These are phyloP conservation scores for pig (Sus scrofa) DNA, from an alignment of 2,113 vertebrate genomes.

Conservation along the genomic window DNA sequence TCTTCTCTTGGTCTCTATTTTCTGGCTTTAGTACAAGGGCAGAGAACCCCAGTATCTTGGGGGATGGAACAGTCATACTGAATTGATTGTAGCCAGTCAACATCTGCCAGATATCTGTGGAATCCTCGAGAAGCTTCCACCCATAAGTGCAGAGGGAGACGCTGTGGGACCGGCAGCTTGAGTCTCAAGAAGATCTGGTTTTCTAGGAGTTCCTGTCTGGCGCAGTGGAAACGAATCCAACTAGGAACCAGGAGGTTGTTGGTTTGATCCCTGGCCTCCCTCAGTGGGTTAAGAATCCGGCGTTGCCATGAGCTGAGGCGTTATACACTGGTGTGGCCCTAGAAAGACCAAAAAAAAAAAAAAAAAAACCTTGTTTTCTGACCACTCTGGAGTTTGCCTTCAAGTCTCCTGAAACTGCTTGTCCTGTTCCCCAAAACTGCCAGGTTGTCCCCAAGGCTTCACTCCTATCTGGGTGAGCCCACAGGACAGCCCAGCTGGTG, in stretches of 20 bases:
- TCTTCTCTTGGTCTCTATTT: neutral
- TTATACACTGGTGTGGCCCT: too few relatives aligned
- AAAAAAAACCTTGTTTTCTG: neutral
- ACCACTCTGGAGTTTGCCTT: neutral
- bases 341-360: too few relatives aligned
- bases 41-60: neutral
- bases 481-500: rapidly evolving
- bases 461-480: neutral
- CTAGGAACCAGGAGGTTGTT: too few relatives aligned
- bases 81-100: neutral
- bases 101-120: too few relatives aligned
- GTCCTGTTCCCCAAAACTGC: neutral
- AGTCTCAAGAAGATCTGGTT: neutral
- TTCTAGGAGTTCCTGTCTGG: too few relatives aligned
- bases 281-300: too few relatives aligned
- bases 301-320: too few relatives aligned
- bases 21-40: neutral
- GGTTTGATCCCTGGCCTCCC: too few relatives aligned
- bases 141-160: rapidly evolving
- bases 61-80: neutral
- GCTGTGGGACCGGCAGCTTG: neutral
- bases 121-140: rapidly evolving
- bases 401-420: neutral
- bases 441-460: too few relatives aligned
- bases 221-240: too few relatives aligned